Evolutionary conservation across 2,888 invertebrate species (phyloP).

Genomic region (Catocala fraxini): DNA sequence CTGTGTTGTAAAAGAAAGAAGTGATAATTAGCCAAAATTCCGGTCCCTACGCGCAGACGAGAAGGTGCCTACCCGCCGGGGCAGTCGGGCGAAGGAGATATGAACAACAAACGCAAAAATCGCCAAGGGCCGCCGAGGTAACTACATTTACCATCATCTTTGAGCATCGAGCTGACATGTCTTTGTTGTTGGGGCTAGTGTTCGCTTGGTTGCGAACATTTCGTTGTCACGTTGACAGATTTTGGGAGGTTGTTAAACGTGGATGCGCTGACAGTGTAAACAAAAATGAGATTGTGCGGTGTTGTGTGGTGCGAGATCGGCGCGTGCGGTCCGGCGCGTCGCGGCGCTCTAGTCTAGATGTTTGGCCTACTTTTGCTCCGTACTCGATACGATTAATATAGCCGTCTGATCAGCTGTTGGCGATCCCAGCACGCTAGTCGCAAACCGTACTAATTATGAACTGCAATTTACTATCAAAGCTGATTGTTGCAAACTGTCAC

Average conservation of each 20-base stretch:
- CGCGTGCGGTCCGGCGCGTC: constrained; percentile 69
- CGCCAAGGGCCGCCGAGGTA: constrained; percentile 93
- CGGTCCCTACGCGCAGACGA: constrained; percentile 94
- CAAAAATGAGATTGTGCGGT: constrained; percentile 67
- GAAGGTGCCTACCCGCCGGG: constrained; percentile 93
- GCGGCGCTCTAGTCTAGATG: constrained; percentile 75
- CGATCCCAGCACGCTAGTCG: constrained; percentile 66
- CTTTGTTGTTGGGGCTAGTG: constrained; percentile 79
- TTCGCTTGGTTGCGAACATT: constrained; percentile 69
- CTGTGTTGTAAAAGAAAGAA: constrained; percentile 87
- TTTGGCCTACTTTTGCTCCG: constrained; percentile 84
- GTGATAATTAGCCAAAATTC: constrained; percentile 91
- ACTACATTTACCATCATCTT: constrained; percentile 71
- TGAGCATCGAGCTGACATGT: constrained; percentile 76
- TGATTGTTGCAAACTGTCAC: constrained; percentile 43
- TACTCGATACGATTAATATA: constrained; percentile 83
- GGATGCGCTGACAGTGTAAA: constrained; percentile 75
- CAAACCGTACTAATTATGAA: constrained; percentile 61
- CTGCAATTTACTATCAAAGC: constrained; percentile 42
- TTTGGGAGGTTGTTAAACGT: constrained; percentile 63
- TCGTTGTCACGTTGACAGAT: constrained; percentile 74
- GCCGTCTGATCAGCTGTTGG: constrained; percentile 85
- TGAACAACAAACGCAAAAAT: constrained; percentile 95
- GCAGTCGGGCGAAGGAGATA: constrained; percentile 89
- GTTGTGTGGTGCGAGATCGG: constrained; percentile 64